phyloP scores from a whole-genome alignment of 2,113 vertebrate genomes.

The Hoplias malabaricus region DNA sequence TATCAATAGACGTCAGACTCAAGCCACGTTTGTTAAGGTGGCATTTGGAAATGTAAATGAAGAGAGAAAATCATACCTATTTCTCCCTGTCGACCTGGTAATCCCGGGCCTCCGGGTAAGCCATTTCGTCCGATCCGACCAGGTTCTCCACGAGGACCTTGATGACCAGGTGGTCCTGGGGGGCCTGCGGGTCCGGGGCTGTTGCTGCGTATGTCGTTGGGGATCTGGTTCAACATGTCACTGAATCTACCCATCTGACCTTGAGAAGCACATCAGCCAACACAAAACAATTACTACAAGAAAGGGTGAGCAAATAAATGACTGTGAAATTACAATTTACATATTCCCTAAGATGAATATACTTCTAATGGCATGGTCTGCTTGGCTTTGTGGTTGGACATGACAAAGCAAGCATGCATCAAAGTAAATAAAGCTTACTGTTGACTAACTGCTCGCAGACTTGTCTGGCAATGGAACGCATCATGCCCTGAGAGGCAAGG shows the following conservation, averaged over 20 bases:
- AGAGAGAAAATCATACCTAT: constrained; percentile 75
- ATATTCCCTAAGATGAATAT: background rate
- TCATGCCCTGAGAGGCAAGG: constrained; percentile 96
- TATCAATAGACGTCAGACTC: too few species aligned
- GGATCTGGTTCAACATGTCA: constrained; percentile 93
- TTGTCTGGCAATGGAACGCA: constrained; percentile 94
- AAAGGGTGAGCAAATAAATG: background rate
- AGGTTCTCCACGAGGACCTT: constrained; percentile 86
- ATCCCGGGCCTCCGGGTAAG: constrained; percentile 87
- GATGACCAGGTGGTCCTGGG: constrained; percentile 78
- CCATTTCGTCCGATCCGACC: constrained; percentile 85
- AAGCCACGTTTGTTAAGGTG: background rate
- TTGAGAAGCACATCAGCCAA: constrained; percentile 53
- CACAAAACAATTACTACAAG: background rate
- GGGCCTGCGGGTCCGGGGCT: constrained; percentile 88
- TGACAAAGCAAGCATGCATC: background rate
- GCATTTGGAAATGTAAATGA: too few species aligned
- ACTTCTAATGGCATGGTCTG: background rate
- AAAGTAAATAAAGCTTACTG: constrained; percentile 69
- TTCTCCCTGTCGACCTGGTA: constrained; percentile 87
- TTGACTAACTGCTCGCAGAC: constrained; percentile 94
- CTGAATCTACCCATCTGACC: constrained; percentile 93
- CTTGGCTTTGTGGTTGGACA: background rate
- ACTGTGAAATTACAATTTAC: background rate
- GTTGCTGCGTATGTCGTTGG: constrained; percentile 83